Percentiles rank a stretch among this genome's conserved stretches.
Evolutionary conservation across 2,113 vertebrate genomes (phyloP).

Genomic region (Atlantisia rogersi): DNA sequence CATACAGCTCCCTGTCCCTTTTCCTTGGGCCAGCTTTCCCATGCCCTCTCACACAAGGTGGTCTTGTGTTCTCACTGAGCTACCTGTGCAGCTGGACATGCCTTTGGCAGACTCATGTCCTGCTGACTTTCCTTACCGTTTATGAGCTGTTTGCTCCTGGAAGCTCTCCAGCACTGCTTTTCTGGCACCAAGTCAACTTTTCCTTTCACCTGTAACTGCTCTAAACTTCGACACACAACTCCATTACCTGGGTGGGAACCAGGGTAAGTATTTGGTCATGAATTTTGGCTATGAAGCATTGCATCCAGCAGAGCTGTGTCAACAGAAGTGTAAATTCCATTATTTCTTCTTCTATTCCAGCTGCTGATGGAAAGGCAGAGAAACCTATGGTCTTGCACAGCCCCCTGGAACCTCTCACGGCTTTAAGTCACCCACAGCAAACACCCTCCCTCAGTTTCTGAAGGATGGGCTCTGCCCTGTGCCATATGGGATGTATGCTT

Average conservation of each 20-base stretch:
- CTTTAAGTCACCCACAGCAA: background rate
- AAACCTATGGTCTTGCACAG: background rate
- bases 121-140: background rate
- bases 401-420: background rate
- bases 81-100: background rate
- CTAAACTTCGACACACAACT: background rate
- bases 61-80: background rate
- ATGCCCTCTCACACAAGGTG: rapidly evolving
- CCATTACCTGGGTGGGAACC: rapidly evolving
- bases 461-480: background rate
- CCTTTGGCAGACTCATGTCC: background rate
- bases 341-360: background rate
- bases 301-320: background rate
- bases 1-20: background rate
- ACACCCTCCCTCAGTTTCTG: rapidly evolving
- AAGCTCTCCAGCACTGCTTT: background rate
- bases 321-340: background rate
- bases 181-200: background rate
- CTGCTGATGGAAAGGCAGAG: background rate
- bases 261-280: background rate
- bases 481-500: background rate
- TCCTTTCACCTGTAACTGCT: background rate
- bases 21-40: background rate
- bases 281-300: background rate
- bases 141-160: background rate